Base-by-base conservation (phyloP, 1,140 invertebrate species). In the Monomorium pharaonis region DNA sequence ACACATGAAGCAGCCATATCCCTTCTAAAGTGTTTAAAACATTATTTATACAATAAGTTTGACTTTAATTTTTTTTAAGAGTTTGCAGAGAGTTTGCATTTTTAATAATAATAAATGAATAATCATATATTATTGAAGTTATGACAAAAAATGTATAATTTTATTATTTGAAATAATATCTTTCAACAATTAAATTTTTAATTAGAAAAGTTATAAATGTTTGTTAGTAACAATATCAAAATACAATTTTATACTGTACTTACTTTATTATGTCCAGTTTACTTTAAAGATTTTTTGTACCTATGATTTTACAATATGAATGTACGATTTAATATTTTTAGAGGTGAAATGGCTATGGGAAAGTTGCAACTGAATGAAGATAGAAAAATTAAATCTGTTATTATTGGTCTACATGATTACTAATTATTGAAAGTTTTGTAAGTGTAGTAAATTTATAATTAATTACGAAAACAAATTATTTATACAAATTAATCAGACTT, bases 201-300 rank as follows among this genome's bases (percentile, higher is more conserved):
- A 58, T 65, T 14, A 47, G 18, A n/a, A 80, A 80, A 67, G 5
- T 69, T 54, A 56, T 27, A 54, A 27, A 21, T 72, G 27, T 21
- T 83, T 63, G 49, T 30, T 70, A 86, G n/a, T 5, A 54, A 44
- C 9, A 62, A 14, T 33, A 58, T 51, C n/a, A 16, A 56, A 67
- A 5, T 16, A 58, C 7, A 5, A 76, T 76, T 37, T 80, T 65
- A 47, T 4, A 60, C 16, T 62, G 62, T 77, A 78, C 27, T 76
- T 77, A 76, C 54, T 77, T 65, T 51, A 78, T 69, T 60, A 51
- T 1, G n/a, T 69, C 27, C 27, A 69, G 37, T 56, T 63, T 56
- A 67, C 10, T 21, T 65, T 47, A 58, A 67, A 12, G 0, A 7
- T 44, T 27, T 1, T 21, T 63, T 44, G 0, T 54, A 49, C 56